These are phyloP conservation scores for Chironomus tentans DNA, from an alignment of 2,888 invertebrate genomes.

Conservation along the genomic window DNA sequence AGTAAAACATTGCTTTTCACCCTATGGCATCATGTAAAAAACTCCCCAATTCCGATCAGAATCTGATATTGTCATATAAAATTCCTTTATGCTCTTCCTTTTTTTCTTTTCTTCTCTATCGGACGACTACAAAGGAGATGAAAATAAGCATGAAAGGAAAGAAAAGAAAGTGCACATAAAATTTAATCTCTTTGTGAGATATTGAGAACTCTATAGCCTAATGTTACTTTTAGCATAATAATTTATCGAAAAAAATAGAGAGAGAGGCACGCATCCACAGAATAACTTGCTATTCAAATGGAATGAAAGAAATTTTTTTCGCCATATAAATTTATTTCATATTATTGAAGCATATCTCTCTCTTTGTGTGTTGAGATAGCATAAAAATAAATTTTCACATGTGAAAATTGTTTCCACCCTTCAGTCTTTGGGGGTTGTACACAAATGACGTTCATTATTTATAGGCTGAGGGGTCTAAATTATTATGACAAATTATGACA, in stretches of 20 bases:
- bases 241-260: background rate
- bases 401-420: background rate
- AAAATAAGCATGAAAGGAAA: background rate
- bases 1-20: background rate
- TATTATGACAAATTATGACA: no score
- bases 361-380: background rate
- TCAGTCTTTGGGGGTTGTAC: no score
- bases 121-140: background rate
- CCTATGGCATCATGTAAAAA: background rate
- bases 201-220: background rate
- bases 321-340: conserved; percentile 16
- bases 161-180: conserved; percentile 19
- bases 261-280: background rate
- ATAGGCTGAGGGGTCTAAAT: no score
- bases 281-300: background rate
- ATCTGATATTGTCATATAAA: background rate
- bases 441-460: no score
- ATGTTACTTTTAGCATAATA: background rate
- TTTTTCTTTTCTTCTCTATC: background rate
- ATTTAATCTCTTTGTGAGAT: conserved; percentile 22
- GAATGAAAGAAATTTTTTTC: background rate
- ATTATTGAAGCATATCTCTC: background rate
- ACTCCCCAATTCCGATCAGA: conserved; percentile 9
- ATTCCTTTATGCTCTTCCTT: background rate
- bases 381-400: conserved; percentile 17